These are phyloP conservation scores for Diogma glabrata DNA, from an alignment of 2,888 invertebrate species.

Conservation along the genomic window DNA sequence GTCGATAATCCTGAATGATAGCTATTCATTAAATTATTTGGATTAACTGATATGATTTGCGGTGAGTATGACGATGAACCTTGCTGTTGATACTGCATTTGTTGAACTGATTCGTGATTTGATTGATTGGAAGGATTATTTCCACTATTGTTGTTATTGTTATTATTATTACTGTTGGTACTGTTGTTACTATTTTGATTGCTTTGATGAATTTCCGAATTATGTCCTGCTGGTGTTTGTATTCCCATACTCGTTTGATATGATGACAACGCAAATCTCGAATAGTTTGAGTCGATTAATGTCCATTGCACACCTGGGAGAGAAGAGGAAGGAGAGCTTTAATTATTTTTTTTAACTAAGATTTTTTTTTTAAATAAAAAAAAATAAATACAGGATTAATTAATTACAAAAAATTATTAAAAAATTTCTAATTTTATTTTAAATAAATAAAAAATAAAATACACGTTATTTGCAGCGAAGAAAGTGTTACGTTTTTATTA, in stretches of 20 bases:
- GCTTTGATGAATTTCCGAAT: conserved; percentile 15
- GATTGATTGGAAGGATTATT: conserved; percentile 13
- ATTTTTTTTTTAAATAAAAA: conserved; percentile 6
- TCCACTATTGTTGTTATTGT: conserved; percentile 2
- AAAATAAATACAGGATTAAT: conserved; percentile 6
- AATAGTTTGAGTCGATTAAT: conserved; percentile 70
- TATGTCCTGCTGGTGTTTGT: conserved; percentile 6
- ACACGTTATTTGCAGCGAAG: no score
- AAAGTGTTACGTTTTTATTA: no score
- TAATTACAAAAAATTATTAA: conserved; percentile 5
- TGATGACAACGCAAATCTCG: conserved; percentile 58
- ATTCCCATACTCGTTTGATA: conserved; percentile 43
- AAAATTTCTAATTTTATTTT: no score
- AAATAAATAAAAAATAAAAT: no score
- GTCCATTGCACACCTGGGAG: conserved; percentile 78
- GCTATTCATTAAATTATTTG: conserved; percentile 40
- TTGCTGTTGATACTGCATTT: conserved; percentile 24
- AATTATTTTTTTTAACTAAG: conserved; percentile 10
- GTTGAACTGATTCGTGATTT: conserved; percentile 17
- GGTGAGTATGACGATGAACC: conserved; percentile 29
- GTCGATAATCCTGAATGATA: conserved; percentile 43
- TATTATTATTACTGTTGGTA: conserved; percentile 22
- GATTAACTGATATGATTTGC: conserved; percentile 36
- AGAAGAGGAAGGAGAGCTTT: conserved; percentile 41
- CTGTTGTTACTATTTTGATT: conserved; percentile 29